Percentiles rank a stretch among this genome's conserved stretches.
Evolutionary conservation across 1,140 invertebrate species (phyloP).

Genomic region (Eurosta solidaginis): DNA sequence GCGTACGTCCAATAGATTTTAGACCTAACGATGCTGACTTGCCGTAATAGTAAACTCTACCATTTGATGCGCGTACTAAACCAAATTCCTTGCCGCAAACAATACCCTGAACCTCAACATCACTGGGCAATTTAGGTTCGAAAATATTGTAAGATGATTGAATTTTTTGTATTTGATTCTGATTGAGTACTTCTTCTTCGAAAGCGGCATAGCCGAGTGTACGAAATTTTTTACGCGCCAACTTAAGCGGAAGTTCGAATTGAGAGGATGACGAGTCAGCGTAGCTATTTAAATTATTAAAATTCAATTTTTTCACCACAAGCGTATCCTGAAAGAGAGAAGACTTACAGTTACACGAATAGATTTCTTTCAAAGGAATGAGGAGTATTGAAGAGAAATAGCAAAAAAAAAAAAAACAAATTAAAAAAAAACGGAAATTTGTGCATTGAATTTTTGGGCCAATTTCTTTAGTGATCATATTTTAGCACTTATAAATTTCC

Average conservation of each 20-base stretch:
- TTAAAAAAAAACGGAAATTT: too few species aligned
- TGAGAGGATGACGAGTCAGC: slow-evolving; percentile 54
- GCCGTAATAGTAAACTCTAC: slow-evolving; percentile 79
- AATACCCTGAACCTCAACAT: slow-evolving; percentile 50
- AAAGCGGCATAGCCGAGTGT: slow-evolving; percentile 73
- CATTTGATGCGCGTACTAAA: slow-evolving; percentile 73
- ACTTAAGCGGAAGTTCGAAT: slow-evolving; percentile 75
- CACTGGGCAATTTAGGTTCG: slow-evolving; percentile 55
- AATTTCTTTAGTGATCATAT: too few species aligned
- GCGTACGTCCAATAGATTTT: slow-evolving; percentile 61
- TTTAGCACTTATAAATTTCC: too few species aligned
- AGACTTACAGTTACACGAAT: background rate
- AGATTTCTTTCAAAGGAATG: too few species aligned
- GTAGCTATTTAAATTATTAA: slow-evolving; percentile 48
- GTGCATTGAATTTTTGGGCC: too few species aligned
- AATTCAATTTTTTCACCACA: slow-evolving; percentile 54
- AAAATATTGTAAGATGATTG: slow-evolving; percentile 57
- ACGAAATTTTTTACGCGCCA: slow-evolving; percentile 81
- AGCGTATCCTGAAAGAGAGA: slow-evolving; percentile 45
- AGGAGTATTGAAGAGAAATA: too few species aligned
- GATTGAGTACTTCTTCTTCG: slow-evolving; percentile 68
- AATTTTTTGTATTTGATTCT: slow-evolving; percentile 58
- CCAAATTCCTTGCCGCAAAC: slow-evolving; percentile 83
- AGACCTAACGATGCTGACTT: slow-evolving; percentile 68
- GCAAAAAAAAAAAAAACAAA: too few species aligned